A percentile compares a stretch with the other conserved stretches of the same genome.
These are phyloP conservation scores for Athalia rosae DNA, from an alignment of 2,888 invertebrate genomes.

Conservation along the genomic window DNA sequence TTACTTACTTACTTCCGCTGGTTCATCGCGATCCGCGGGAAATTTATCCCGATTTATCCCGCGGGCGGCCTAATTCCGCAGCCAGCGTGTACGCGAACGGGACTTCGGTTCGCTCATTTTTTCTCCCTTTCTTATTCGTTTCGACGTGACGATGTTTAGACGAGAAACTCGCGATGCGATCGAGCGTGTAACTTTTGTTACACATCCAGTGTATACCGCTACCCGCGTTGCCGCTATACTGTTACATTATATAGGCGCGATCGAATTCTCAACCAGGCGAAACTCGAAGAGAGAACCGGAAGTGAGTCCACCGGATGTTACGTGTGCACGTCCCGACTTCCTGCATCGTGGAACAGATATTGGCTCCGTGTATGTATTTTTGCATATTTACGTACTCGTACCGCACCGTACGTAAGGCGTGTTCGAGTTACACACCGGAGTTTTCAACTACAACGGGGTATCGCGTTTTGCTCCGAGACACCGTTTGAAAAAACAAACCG, in stretches of 20 bases:
- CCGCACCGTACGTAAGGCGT: background rate
- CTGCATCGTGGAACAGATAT: conserved; percentile 33
- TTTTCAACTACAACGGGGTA: too few relatives aligned
- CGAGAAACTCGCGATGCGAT: conserved; percentile 2
- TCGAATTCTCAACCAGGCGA: conserved; percentile 36
- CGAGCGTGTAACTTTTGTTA: conserved; percentile 4
- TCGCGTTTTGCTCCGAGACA: too few relatives aligned
- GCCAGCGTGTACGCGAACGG: too few relatives aligned
- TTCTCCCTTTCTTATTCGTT: too few relatives aligned
- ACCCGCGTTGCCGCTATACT: background rate
- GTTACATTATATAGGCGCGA: background rate
- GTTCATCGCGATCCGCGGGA: too few relatives aligned
- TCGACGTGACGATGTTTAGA: background rate
- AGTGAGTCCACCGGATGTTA: conserved; percentile 38
- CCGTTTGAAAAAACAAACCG: too few relatives aligned
- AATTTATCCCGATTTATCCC: too few relatives aligned
- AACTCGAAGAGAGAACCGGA: conserved; percentile 41
- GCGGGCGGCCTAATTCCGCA: too few relatives aligned
- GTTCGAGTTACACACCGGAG: background rate
- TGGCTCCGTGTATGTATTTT: conserved; percentile 5
- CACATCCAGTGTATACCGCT: too few relatives aligned
- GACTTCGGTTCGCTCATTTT: too few relatives aligned
- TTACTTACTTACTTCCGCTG: too few relatives aligned
- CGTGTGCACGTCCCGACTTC: conserved; percentile 36
- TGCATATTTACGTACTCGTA: background rate